Evolutionary conservation across 2,113 vertebrate species (phyloP).

Genomic region (Okapia johnstoni): DNA sequence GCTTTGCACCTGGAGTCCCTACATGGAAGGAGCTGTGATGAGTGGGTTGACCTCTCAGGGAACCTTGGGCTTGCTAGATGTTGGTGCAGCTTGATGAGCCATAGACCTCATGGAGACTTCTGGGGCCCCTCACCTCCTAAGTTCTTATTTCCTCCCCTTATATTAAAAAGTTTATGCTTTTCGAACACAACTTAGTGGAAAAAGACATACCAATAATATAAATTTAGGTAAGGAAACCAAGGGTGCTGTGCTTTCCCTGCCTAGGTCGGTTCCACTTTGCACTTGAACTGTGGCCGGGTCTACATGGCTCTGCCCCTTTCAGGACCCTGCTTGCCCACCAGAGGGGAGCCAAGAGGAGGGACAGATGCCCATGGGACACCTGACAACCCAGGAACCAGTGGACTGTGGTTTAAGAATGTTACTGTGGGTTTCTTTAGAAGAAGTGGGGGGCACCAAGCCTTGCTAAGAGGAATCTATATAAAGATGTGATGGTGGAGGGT

Average conservation of each 20-base stretch:
- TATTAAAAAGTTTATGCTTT: not conserved
- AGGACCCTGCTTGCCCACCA: not conserved
- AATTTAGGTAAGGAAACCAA: not conserved
- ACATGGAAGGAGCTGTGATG: not conserved
- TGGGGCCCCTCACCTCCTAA: not conserved
- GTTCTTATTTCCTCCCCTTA: not conserved
- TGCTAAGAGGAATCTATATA: not conserved
- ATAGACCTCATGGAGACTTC: not conserved
- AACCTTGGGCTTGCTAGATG: not conserved
- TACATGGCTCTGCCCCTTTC: not conserved
- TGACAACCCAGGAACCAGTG: not conserved
- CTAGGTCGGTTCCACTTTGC: not conserved
- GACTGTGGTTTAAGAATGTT: not conserved
- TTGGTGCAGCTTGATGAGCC: not conserved
- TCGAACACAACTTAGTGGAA: not conserved
- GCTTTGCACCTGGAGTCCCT: not conserved
- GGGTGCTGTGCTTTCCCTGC: rapidly evolving
- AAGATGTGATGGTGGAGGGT: not conserved
- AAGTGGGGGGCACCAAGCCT: not conserved
- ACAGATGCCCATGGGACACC: not conserved
- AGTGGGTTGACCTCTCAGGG: not conserved
- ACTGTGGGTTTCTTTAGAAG: not conserved
- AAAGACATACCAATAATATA: not conserved
- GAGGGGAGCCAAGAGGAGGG: not conserved
- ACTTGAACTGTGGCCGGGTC: not conserved